Evolutionary conservation across 2,113 vertebrate species (phyloP).

Genomic region (Pogona vitticeps): DNA sequence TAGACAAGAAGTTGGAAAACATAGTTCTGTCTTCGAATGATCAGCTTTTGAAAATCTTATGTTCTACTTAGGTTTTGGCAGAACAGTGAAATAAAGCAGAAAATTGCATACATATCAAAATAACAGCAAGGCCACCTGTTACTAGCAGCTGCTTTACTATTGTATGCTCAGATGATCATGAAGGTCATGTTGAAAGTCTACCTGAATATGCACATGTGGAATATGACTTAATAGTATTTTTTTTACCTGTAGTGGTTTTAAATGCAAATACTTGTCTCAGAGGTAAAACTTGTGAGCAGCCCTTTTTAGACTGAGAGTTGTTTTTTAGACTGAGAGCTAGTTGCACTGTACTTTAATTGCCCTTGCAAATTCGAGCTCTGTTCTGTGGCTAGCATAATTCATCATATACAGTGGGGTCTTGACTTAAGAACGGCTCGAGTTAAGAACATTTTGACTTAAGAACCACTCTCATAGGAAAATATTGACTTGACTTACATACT

Average conservation of each 20-base stretch:
- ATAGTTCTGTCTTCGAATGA: not conserved
- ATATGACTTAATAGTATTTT: no score
- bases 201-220: not conserved
- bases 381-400: not conserved
- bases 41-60: not conserved
- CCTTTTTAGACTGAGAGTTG: not conserved
- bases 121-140: conserved; percentile 6
- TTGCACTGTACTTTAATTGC: not conserved
- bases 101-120: not conserved
- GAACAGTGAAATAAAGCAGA: not conserved
- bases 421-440: no score
- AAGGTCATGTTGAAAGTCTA: not conserved
- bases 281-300: not conserved
- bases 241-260: not conserved
- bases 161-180: not conserved
- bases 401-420: no score
- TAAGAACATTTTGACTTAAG: no score
- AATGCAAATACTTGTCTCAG: not conserved
- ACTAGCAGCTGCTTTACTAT: not conserved
- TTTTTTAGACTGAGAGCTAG: no score
- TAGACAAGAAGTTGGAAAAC: not conserved
- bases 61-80: not conserved
- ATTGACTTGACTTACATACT: no score
- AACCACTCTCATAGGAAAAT: no score
- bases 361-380: not conserved